A percentile compares a stretch with the other conserved stretches of the same genome.
These are phyloP conservation scores for Stictonetta naevosa DNA, from an alignment of 2,113 vertebrate species.

Conservation along the genomic window DNA sequence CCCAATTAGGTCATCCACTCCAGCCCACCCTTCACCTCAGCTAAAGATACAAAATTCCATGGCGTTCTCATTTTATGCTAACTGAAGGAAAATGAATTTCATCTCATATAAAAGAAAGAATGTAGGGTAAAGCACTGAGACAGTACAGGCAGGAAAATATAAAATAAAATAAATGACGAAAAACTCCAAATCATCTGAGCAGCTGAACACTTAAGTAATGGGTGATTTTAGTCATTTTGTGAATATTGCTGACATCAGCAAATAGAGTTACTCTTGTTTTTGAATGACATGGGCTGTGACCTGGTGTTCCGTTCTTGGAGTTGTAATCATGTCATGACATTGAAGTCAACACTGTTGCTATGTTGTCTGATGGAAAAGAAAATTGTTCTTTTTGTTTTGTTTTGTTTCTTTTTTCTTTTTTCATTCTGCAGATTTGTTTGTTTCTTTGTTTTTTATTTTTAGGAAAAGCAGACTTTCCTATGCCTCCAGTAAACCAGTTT, in stretches of 20 bases:
- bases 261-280: constrained; percentile 20
- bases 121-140: constrained; percentile 36
- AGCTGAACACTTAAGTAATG: constrained; percentile 35
- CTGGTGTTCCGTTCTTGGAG: constrained; percentile 1
- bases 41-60: constrained; percentile 27
- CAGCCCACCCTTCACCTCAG: constrained; percentile 48
- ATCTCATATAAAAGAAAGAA: constrained; percentile 66
- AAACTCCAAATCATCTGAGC: background rate
- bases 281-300: constrained; percentile 19
- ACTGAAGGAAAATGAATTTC: constrained; percentile 49
- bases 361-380: background rate
- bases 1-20: constrained; percentile 56
- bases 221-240: constrained; percentile 49
- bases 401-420: background rate
- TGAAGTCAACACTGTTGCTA: background rate
- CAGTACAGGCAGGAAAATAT: constrained; percentile 15
- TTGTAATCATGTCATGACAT: background rate
- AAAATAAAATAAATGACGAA: no score
- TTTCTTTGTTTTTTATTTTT: background rate
- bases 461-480: background rate
- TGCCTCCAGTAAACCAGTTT: background rate
- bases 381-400: background rate
- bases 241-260: constrained; percentile 20
- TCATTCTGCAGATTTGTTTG: background rate
- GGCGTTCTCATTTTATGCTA: constrained; percentile 65